Base-by-base conservation (phyloP, 2,888 invertebrate species). In the Scotopteryx bipunctaria region DNA sequence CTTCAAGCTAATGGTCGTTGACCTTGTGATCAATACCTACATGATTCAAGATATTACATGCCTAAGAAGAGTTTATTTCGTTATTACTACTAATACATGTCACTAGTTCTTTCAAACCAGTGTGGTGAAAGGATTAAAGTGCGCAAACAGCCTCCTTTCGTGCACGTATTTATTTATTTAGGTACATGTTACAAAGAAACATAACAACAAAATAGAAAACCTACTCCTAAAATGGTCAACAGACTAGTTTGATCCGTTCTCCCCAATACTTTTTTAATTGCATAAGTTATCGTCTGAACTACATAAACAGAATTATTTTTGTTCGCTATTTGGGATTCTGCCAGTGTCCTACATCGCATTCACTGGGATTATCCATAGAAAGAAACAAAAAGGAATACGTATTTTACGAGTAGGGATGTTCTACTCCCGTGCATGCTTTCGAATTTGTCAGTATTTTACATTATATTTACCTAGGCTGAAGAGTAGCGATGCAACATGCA, bases 301-400 rank as follows among this genome's bases (percentile, higher is more conserved):
- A 54, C 47, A 54, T 55, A 55, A 54, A 53, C 46, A 45, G 36
- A 5, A 33, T 42, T 37, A 23, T 47, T 57, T 56, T 60, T 58
- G 33, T 42, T 29, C 45, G 42, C 45, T 45, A 52, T 52, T 61
- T 61, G 61, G 61, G 40, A 35, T 11, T 48, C 27, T 47, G 61
- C 58, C 61, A 61, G 50, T 52, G 49, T 54, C 42, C 44, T 49
- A 56, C 47, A 52, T 42, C 47, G 52, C 52, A 53, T 53, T 47
- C 46, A 46, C 48, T 46, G 45, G 52, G 49, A 53, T 59, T 44
- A 55, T 49, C 41, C 33, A 55, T 51, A 54, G 46, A 55, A 35
- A 54, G 46, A 55, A 35, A 58, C 43, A 52, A 49, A 55, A 57
- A 46, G 25, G 17, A 47, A 43, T 36, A 51, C 23, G 32, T 29